phyloP scores from a whole-genome alignment of 1,140 invertebrate genomes.

The Cardiocondyla obscurior region DNA sequence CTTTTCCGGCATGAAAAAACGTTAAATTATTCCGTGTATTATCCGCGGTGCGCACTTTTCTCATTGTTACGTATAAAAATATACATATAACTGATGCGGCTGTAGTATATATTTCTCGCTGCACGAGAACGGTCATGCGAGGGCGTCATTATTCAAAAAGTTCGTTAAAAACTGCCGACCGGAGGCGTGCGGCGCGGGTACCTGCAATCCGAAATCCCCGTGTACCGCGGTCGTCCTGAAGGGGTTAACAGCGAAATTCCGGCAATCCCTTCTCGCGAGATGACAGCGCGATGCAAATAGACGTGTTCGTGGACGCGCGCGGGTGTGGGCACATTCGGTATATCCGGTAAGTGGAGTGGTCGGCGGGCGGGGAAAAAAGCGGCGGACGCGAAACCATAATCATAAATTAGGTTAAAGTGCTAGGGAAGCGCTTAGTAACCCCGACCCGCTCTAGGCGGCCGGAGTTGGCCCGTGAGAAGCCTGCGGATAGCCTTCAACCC shows the following conservation, averaged over 20 bases:
- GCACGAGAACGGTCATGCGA: slow-evolving; percentile 32
- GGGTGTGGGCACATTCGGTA: slow-evolving; percentile 60
- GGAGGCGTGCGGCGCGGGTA: background rate
- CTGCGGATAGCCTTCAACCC: slow-evolving; percentile 65
- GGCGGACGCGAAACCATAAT: slow-evolving; percentile 75
- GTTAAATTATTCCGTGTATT: slow-evolving; percentile 26
- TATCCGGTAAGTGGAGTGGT: slow-evolving; percentile 67
- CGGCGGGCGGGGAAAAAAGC: slow-evolving; percentile 59
- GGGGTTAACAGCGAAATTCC: slow-evolving; percentile 58
- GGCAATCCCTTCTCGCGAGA: slow-evolving; percentile 62
- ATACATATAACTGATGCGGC: background rate
- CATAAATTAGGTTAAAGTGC: slow-evolving; percentile 81
- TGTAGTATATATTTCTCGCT: slow-evolving; percentile 37
- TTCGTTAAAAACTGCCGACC: slow-evolving; percentile 39
- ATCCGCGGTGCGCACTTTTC: background rate
- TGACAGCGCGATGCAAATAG: slow-evolving; percentile 67
- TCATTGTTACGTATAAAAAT: slow-evolving; percentile 40
- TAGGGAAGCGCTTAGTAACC: slow-evolving; percentile 75
- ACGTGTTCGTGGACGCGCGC: slow-evolving; percentile 4
- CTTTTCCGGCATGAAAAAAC: background rate
- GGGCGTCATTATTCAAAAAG: slow-evolving; percentile 47
- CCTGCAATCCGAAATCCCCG: slow-evolving; percentile 41
- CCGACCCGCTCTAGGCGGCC: slow-evolving; percentile 39
- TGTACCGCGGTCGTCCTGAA: slow-evolving; percentile 21
- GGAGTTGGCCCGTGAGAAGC: slow-evolving; percentile 60